Base-by-base conservation (phyloP, 2,888 invertebrate species). In the Nowickia ferox region DNA sequence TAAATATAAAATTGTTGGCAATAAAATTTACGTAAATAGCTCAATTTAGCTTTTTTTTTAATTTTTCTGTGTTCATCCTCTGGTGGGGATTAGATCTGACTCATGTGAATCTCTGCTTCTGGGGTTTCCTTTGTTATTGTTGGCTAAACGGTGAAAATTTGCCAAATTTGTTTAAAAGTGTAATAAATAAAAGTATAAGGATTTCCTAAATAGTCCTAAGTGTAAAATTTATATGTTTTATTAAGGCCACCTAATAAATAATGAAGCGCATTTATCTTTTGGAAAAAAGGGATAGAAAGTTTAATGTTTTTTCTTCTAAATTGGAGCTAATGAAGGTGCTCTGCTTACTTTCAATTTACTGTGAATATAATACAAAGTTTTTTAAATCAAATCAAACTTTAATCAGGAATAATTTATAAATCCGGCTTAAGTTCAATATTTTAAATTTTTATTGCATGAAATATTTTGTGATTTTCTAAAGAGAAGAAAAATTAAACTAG, bases 11-110 rank as follows among this genome's bases (percentile, higher is more conserved):
- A 90, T 89, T 90, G 88, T 88, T 88, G 90, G 91, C 89, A 91
- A 91, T 91, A 91, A 90, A 91, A 91, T 91, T 91, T 91, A 89
- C 91, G 91, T 91, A 91, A 91, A 91, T 90, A 90, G 90, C 89
- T 89, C 90, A 90, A 91, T 91, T 91, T 90, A 89, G 89, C 8
- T 90, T 89, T 89, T 89, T 88, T 89, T 88, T 89, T 88, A 15
- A 17, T n/a, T 69, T 71, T 40, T n/a, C 19, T n/a, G n/a, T 2
- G 53, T 42, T 48, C 30, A 59, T 2, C 5, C 59, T 17, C 30
- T 17, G 15, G 4, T 61, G 51, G 61, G 42, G 72, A 51, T 63
- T 40, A n/a, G 65, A 76, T 76, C 22, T 46, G 61, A 48, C 15
- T 19, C 22, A 53, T 44, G 44, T 44, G 48, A 55, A 48, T 48